A percentile compares a stretch with the other conserved stretches of the same genome.
Evolutionary conservation across 2,113 vertebrate genomes (phyloP).

Genomic region (Hirundichthys speculiger): DNA sequence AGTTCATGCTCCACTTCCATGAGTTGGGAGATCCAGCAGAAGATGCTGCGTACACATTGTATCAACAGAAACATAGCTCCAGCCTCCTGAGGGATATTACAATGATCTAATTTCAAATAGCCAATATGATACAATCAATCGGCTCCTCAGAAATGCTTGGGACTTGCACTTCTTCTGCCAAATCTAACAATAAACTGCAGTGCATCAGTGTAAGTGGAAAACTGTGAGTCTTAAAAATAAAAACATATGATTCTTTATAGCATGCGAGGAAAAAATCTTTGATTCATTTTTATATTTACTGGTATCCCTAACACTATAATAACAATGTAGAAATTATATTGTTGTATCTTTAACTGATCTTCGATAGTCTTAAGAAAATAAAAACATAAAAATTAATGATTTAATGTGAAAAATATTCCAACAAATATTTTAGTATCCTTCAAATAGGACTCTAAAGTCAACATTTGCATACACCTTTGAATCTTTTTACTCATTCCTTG

Average conservation of each 20-base stretch:
- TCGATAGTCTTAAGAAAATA: not conserved
- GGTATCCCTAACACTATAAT: too few relatives aligned
- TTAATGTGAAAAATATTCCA: not conserved
- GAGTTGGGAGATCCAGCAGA: constrained; percentile 4
- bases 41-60: not conserved
- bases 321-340: not conserved
- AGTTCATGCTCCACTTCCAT: not conserved
- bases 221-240: constrained; percentile 4
- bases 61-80: constrained; percentile 8
- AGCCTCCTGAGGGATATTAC: constrained; percentile 23
- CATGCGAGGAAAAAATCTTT: not conserved
- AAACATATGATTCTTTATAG: constrained; percentile 7
- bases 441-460: not conserved
- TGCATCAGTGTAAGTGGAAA: constrained; percentile 4
- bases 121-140: constrained; percentile 20
- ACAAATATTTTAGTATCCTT: not conserved
- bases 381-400: not conserved
- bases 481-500: not conserved
- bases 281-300: too few relatives aligned
- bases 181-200: constrained; percentile 2
- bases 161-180: not conserved
- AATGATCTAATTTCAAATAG: constrained; percentile 11
- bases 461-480: not conserved
- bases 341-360: not conserved
- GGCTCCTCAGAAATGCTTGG: not conserved